Evolutionary conservation across 2,888 invertebrate species (phyloP).

Genomic region (Drosophila limbata): DNA sequence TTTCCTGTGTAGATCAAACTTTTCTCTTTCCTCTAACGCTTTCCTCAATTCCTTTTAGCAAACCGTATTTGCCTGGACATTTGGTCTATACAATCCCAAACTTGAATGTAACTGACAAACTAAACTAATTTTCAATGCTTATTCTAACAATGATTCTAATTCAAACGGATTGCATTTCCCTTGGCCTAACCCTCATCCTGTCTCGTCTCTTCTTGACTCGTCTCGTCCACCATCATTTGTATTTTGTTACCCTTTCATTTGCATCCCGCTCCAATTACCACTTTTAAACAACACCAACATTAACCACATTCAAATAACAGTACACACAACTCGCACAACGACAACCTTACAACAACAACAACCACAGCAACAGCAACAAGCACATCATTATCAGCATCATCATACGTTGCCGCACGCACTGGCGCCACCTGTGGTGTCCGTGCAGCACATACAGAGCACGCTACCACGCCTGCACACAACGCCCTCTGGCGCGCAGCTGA

Average conservation of each 20-base stretch:
- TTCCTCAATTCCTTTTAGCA: background rate
- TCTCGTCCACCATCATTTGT: background rate
- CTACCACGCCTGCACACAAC: constrained; percentile 68
- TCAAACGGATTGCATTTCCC: constrained; percentile 51
- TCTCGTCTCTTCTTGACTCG: constrained; percentile 3
- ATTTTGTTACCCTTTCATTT: constrained; percentile 25
- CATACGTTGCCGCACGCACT: constrained; percentile 64
- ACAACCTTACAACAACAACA: constrained; percentile 31
- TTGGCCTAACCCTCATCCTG: constrained; percentile 13
- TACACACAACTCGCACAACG: constrained; percentile 45
- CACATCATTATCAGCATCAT: constrained; percentile 53
- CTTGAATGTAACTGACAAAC: background rate
- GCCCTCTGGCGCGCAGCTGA: constrained; percentile 67
- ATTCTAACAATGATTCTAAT: constrained; percentile 45
- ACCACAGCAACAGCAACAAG: constrained; percentile 35
- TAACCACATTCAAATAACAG: constrained; percentile 60
- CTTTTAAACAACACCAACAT: constrained; percentile 30
- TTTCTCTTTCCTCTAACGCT: background rate
- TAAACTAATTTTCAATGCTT: constrained; percentile 39
- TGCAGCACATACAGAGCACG: constrained; percentile 62
- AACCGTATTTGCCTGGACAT: constrained; percentile 10
- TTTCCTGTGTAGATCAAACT: background rate
- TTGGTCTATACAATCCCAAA: background rate
- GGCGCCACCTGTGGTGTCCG: constrained; percentile 45
- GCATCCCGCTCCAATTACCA: constrained; percentile 37